Conservation (phyloP, 2,888 invertebrate species). For the Nesidiocoris tenuis region DNA sequence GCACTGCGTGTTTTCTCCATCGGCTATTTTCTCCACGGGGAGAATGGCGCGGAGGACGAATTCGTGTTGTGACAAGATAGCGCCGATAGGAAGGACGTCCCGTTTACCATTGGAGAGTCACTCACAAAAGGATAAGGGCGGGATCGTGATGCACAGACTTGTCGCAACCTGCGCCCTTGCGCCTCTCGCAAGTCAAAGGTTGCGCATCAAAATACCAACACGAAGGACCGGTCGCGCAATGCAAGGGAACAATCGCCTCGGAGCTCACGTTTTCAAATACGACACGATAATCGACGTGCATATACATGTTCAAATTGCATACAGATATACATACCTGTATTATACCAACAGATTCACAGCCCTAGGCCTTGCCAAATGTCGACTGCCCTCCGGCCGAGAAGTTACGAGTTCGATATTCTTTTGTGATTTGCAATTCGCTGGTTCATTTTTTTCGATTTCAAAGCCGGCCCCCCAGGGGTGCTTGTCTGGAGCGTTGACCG, state of each 20-base stretch:
- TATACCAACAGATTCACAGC: background rate
- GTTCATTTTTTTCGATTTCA: background rate
- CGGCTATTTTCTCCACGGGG: too few species aligned
- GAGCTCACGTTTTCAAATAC: background rate
- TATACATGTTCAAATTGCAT: background rate
- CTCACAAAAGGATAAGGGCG: slow-evolving; percentile 28
- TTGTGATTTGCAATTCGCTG: background rate
- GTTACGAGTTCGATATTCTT: background rate
- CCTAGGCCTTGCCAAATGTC: background rate
- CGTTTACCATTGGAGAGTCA: slow-evolving; percentile 1
- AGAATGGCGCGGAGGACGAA: background rate
- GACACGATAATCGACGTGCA: background rate
- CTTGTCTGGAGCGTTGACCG: too few species aligned
- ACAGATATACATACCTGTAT: background rate
- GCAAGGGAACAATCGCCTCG: slow-evolving; percentile 3
- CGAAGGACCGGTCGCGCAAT: background rate
- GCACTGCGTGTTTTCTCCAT: too few species aligned
- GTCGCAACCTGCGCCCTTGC: background rate
- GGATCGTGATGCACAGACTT: slow-evolving; percentile 16
- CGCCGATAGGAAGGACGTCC: slow-evolving; percentile 27
- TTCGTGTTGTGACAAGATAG: slow-evolving; percentile 11
- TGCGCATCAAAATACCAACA: slow-evolving; percentile 15
- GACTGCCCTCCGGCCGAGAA: background rate
- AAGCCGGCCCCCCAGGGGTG: background rate
- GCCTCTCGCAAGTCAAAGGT: background rate